phyloP scores from a whole-genome alignment of 2,113 vertebrate species.

The Malurus melanocephalus region DNA sequence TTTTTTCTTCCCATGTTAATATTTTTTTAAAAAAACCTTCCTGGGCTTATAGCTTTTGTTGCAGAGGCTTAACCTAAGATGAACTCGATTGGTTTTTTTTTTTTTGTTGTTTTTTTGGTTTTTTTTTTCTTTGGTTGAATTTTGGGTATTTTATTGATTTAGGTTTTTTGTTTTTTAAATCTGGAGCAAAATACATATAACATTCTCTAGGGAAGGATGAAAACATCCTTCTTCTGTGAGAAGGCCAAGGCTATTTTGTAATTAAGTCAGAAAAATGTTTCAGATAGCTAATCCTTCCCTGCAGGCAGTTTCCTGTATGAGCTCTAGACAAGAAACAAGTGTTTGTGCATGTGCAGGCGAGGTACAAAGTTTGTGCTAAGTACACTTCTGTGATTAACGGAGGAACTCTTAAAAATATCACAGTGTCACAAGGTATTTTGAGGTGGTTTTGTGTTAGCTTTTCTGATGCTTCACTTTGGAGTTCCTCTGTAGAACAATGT shows the following conservation, averaged over 20 bases:
- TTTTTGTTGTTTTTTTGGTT: background rate
- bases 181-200: background rate
- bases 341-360: slow-evolving; percentile 26
- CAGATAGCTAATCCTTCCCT: slow-evolving; percentile 27
- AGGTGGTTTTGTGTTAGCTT: background rate
- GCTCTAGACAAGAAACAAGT: background rate
- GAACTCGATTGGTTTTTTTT: background rate
- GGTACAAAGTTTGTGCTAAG: slow-evolving; percentile 22
- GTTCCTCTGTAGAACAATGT: background rate
- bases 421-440: background rate
- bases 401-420: background rate
- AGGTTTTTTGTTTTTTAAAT: background rate
- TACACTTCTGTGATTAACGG: background rate
- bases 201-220: background rate
- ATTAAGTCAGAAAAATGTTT: slow-evolving; percentile 1
- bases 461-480: background rate
- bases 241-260: background rate
- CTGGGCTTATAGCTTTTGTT: background rate
- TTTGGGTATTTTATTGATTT: background rate
- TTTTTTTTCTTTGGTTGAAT: background rate
- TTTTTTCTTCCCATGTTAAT: background rate
- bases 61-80: background rate
- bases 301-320: slow-evolving; percentile 21
- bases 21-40: background rate
- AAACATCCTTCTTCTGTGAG: background rate